Conservation (phyloP, 2,113 vertebrate genomes). For the Phalacrocorax pelagicus region DNA sequence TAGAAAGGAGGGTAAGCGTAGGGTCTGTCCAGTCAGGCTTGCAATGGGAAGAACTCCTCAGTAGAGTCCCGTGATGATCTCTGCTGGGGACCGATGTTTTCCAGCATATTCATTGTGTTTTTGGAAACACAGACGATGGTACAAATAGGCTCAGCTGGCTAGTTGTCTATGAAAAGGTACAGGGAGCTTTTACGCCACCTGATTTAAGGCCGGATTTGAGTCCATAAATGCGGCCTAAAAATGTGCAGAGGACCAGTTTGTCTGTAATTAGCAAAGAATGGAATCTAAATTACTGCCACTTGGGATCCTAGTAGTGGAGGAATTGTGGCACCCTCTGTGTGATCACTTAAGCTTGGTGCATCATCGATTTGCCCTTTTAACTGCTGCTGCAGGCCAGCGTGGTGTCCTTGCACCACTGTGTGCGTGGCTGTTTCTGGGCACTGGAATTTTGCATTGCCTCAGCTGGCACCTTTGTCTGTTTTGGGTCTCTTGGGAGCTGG, state of each 20-base stretch:
- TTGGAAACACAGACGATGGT: background rate
- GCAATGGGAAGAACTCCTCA: background rate
- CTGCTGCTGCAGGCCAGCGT: background rate
- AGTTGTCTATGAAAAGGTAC: background rate
- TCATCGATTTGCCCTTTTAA: background rate
- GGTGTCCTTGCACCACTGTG: fast-evolving
- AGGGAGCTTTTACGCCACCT: background rate
- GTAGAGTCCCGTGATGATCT: background rate
- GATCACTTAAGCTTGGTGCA: background rate
- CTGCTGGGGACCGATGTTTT: background rate
- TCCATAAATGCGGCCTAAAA: background rate
- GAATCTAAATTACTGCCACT: background rate
- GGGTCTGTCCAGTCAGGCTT: background rate
- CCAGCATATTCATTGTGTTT: background rate
- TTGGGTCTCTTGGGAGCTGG: background rate
- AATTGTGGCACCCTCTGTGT: background rate
- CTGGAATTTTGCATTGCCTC: background rate
- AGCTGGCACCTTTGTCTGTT: fast-evolving
- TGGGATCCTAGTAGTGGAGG: background rate
- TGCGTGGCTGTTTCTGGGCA: background rate
- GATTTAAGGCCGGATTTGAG: background rate
- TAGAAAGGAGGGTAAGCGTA: background rate
- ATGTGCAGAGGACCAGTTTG: background rate
- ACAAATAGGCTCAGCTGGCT: background rate
- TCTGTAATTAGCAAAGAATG: background rate